Base-by-base conservation (phyloP, 2,888 invertebrate species). In the Pherbina coryleti region DNA sequence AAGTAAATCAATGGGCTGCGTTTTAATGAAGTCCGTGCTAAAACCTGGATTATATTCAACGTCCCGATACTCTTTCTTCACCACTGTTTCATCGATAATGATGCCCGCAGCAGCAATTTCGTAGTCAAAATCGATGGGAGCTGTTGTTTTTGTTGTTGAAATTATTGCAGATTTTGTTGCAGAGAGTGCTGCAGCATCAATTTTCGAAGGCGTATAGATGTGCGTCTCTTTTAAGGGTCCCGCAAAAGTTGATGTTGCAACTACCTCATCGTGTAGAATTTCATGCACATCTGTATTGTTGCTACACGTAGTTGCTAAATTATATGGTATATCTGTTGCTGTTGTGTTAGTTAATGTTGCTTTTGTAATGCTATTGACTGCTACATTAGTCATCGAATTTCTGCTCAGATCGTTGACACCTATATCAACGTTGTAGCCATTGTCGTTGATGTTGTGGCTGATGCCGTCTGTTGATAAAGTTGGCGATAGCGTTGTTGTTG, bases 51-150 rank as follows among this genome's bases (percentile, higher is more conserved):
- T 88, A 77, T 90, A 90, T 80, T 90, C 90, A 67, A 90, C 85
- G 83, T 90, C 90, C 34, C 89, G 86, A 77, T 90, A 90, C 81
- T 90, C 90, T 80, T 90, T 90, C 79, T 89, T 89, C 9, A 90
- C 88, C 69, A 90, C 90, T 60, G 88, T 89, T 79, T 90, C 89
- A 79, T 90, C 87, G 67, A 90, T 90, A 34, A 89, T 86, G 22
- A 90, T 90, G 70, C 89, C 89, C 49, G 89, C 87, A n/a, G 89
- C 88, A 19, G 90, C 89, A 31, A 87, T 87, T 81, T 89, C 89
- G 79, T 87, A 89, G 77, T 89, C 90, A 77, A 89, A 89, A 81
- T 89, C 89, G 78, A 89, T 87, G 22, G 88, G 86, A 7, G 84
- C 78, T 51, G 83, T 80, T 51, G 76, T 79, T 57, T 79, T 78